phyloP scores from a whole-genome alignment of 2,113 vertebrate species.

The Copsychus sechellarum region DNA sequence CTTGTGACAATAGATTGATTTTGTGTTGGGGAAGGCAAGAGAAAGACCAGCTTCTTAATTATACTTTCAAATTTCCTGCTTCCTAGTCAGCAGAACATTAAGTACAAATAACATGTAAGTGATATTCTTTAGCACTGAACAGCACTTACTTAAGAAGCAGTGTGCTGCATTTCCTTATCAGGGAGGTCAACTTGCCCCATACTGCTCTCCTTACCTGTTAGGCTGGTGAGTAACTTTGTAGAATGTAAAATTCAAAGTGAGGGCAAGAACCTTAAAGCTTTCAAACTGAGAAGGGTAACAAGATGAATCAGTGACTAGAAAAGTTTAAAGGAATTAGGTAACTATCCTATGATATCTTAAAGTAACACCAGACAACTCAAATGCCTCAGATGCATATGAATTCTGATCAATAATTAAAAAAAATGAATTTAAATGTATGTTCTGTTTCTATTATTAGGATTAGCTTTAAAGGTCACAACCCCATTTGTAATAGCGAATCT shows the following conservation, averaged over 20 bases:
- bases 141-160: constrained; percentile 53
- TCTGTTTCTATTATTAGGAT: not conserved
- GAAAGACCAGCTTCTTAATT: not conserved
- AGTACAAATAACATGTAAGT: not conserved
- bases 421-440: not conserved
- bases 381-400: not conserved
- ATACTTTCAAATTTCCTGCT: not conserved
- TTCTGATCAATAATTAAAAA: not conserved
- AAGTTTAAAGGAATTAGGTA: not conserved
- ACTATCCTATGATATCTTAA: not conserved
- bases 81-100: not conserved
- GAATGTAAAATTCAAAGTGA: not conserved
- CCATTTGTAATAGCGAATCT: not conserved
- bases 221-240: not conserved
- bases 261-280: constrained; percentile 32
- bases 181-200: constrained; percentile 69
- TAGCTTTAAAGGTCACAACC: not conserved
- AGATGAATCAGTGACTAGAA: not conserved
- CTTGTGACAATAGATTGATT: not conserved
- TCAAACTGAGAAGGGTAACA: not conserved
- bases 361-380: not conserved
- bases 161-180: constrained; percentile 52
- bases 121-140: constrained; percentile 44
- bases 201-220: constrained; percentile 52
- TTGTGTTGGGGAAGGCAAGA: not conserved